phyloP scores from a whole-genome alignment of 2,888 invertebrate genomes.

The Hypolimnas misippus region DNA sequence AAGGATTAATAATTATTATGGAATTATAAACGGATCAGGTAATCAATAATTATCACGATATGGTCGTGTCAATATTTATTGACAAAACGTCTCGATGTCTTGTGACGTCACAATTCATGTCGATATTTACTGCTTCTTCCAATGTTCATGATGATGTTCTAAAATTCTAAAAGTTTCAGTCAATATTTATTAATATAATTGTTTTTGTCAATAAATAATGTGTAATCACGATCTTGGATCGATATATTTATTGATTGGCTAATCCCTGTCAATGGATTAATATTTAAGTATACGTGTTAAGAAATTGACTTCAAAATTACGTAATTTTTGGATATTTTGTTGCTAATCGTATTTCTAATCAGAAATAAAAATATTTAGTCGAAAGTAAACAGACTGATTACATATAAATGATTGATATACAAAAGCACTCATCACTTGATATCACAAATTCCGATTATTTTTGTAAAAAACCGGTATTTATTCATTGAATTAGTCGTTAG shows the following conservation, averaged over 20 bases:
- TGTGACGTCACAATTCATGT: too few relatives aligned
- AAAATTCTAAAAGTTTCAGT: too few relatives aligned
- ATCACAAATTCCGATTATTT: constrained; percentile 21
- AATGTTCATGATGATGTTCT: too few relatives aligned
- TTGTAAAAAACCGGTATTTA: constrained; percentile 14
- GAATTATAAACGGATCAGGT: not conserved
- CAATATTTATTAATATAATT: too few relatives aligned
- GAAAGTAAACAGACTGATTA: constrained; percentile 39
- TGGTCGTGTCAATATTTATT: too few relatives aligned
- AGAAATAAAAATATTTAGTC: not conserved
- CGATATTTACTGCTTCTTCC: too few relatives aligned
- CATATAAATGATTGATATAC: constrained; percentile 29
- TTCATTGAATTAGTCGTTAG: not conserved
- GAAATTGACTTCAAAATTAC: not conserved
- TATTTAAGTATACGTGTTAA: not conserved
- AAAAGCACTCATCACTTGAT: constrained; percentile 14
- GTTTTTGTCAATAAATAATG: too few relatives aligned
- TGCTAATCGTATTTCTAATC: constrained; percentile 3
- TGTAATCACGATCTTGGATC: too few relatives aligned
- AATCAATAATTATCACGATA: too few relatives aligned
- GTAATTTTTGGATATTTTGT: not conserved
- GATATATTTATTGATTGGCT: too few relatives aligned
- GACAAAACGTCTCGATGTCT: too few relatives aligned
- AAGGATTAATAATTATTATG: constrained; percentile 3
- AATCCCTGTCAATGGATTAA: too few relatives aligned